Base-by-base conservation (phyloP, 2,888 invertebrate species). In the Sarcophaga caerulescens region DNA sequence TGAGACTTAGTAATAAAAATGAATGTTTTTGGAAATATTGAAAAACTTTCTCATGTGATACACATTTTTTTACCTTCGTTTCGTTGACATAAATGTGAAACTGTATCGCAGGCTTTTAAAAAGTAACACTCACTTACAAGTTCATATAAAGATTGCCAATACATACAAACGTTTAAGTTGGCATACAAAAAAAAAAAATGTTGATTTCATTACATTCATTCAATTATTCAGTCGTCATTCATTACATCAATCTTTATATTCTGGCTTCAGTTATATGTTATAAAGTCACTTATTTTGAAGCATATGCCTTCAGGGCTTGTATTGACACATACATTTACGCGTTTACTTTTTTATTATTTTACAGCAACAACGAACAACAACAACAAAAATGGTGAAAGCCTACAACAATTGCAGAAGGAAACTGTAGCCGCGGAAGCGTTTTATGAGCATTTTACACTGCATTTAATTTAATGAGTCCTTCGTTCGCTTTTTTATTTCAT, bases 381-480 rank as follows among this genome's bases (percentile, higher is more conserved):
- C 4, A 63, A 74, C 63, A 83, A 62, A 57, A 73, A 45, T 5
- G 47, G 57, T 25, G 77, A 73, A 45, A 66, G 73, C 10, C 25
- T 71, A 52, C 35, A 47, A 35, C 77, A 75, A 81, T 81, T 77
- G 70, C 45, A 65, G 59, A 52, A 52, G 52, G 52, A 52, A 52
- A 17, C 52, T 59, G 75, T 78, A 75, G 78, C 66, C 87, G 85
- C 84, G 88, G 84, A 85, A 87, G 87, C 88, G 74, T 89, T 90
- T 91, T 91, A 91, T 90, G 90, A 89, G 89, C 89, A 89, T 91
- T 90, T 91, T 91, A 90, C 90, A 90, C 90, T 90, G 91, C 90
- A 90, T 90, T 91, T 91, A 91, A 90, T 91, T 90, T 91, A 91
- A 91, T 90, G 90, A 90, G 89, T 89, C 88, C 88, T 89, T 89